Evolutionary conservation across 2,888 invertebrate genomes (phyloP), one percentile per base, ranked within the genome.

Genomic region (Hydropsyche betteni): DNA sequence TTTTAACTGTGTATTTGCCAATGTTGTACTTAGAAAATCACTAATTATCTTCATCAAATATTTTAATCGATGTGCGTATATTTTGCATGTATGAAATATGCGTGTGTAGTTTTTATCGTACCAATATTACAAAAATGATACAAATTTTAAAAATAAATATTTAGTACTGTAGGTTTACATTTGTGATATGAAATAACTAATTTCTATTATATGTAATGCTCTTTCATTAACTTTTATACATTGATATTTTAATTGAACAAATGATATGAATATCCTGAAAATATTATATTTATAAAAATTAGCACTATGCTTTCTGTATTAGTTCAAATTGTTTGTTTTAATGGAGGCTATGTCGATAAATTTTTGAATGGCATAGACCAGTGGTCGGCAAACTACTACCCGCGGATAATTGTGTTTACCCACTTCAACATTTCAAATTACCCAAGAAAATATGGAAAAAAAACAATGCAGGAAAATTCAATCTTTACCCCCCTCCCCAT

Each of bases 121-220:
- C 44, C 33, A 74, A 72, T 74, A 76, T 72, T 52, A 71, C 74
- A 75, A 69, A 69, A 74, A 75, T 73, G 76, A 77, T 74, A 75
- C 76, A 77, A 74, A 68, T 44, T 74, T 74, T 78, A 78, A 69
- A 74, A 78, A 77, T 74, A 76, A 73, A 76, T 73, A 73, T 50
- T 55, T 76, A 76, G 75, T 75, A 69, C 64, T 55, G 77, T 79
- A 79, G 77, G 74, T 71, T 77, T 75, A 75, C 76, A 77, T 75
- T 77, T 75, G 76, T 78, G 76, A 78, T 78, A 74, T 76, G 78
- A 72, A 74, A 72, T 73, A 78, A 72, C 61, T 69, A 74, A 77
- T 68, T 76, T 77, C 75, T 77, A 74, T 44, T 44, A 78, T 76
- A 77, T 44, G 44, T 75, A 74, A 79, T 72, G 76, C 77, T 78